A percentile compares a stretch with the other conserved stretches of the same genome.
Conservation (phyloP, 2,797 vertebrate genomes). For the Lycodopsis pacificus region DNA sequence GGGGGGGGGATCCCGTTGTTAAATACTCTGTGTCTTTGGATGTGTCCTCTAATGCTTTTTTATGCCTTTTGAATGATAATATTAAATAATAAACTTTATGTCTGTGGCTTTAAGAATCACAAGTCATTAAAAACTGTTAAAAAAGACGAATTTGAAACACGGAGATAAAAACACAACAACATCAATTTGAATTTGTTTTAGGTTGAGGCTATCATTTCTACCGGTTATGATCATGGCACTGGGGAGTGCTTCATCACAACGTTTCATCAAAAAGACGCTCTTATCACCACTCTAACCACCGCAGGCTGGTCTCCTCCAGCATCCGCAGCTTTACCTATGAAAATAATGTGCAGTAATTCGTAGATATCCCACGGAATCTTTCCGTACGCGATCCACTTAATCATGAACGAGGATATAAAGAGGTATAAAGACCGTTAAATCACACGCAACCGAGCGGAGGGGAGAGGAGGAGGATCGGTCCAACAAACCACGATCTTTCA, state of each 20-base stretch:
- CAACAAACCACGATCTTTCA: no score
- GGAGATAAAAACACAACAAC: not conserved
- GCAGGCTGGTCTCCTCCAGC: no score
- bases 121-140: not conserved
- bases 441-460: no score
- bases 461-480: no score
- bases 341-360: no score
- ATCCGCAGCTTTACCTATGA: no score
- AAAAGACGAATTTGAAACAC: not conserved
- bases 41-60: conserved; percentile 70
- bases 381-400: no score
- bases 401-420: no score
- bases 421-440: no score
- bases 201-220: not conserved
- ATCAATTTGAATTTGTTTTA: not conserved
- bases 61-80: conserved; percentile 38
- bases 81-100: conserved; percentile 39
- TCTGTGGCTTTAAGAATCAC: not conserved
- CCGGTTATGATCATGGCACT: not conserved
- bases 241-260: not conserved
- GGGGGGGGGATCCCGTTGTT: conserved; percentile 36
- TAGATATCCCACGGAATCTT: no score
- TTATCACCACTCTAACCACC: no score
- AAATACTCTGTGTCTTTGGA: conserved; percentile 66
- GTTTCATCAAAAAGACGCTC: no score